A percentile compares a stretch with the other conserved stretches of the same genome.
These are phyloP conservation scores for Mesembrinibis cayennensis DNA, from an alignment of 2,113 vertebrate species.

Conservation along the genomic window DNA sequence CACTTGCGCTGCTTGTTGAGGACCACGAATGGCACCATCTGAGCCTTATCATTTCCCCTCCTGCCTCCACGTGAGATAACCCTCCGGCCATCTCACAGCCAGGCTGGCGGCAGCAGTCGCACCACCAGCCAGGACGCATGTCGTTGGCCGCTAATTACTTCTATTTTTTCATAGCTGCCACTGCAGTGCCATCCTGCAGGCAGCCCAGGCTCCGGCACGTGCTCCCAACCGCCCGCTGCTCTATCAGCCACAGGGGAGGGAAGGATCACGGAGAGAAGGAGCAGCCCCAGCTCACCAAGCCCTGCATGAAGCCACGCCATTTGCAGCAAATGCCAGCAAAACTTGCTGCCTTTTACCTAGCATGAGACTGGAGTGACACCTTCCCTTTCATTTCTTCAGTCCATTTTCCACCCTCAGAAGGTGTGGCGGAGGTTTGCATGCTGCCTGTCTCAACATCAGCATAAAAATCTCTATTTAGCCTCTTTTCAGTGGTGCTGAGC, in stretches of 20 bases:
- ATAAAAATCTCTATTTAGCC: background rate
- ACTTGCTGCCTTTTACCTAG: background rate
- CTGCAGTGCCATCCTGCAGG: background rate
- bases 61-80: background rate
- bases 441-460: background rate
- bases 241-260: no score
- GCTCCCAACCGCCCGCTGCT: fast-evolving
- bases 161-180: background rate
- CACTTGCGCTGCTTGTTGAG: background rate
- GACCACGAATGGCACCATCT: background rate
- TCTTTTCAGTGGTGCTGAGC: background rate
- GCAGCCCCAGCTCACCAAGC: background rate
- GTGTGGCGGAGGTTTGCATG: background rate
- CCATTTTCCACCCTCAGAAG: background rate
- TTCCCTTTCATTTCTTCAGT: background rate
- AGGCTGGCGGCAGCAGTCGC: background rate
- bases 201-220: fast-evolving
- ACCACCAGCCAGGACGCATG: background rate
- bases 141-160: background rate
- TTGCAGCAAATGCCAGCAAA: background rate
- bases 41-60: background rate
- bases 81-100: background rate
- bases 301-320: background rate
- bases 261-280: background rate
- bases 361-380: background rate